phyloP scores from a whole-genome alignment of 2,797 vertebrate genomes.

The Mormyrops boulengeri region DNA sequence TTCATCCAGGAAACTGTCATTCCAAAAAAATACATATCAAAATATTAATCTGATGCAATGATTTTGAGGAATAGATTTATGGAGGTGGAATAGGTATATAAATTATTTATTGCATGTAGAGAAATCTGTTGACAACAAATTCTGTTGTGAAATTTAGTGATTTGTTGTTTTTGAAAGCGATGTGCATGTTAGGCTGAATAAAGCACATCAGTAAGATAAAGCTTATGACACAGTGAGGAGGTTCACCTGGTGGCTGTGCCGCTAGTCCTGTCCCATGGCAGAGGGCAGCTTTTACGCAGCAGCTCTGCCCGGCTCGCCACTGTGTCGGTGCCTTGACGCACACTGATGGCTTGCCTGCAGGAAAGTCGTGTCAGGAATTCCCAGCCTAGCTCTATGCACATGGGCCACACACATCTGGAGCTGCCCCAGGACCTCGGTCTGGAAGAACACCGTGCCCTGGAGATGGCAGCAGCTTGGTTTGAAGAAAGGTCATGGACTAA shows the following conservation, averaged over 20 bases:
- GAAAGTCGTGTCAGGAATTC: constrained; percentile 57
- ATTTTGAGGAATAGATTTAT: neutral
- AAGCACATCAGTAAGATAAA: neutral
- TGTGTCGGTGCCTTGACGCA: constrained; percentile 17
- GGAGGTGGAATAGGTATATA: neutral
- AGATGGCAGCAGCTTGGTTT: constrained; percentile 49
- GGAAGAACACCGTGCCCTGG: constrained; percentile 46
- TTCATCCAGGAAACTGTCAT: neutral
- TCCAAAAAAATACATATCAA: neutral
- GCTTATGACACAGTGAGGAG: neutral
- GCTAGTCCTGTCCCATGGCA: constrained; percentile 25
- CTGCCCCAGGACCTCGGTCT: constrained; percentile 37
- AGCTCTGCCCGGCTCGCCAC: neutral
- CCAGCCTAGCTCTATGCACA: constrained; percentile 52
- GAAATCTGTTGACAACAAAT: neutral
- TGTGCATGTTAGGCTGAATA: neutral
- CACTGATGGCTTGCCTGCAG: constrained; percentile 46
- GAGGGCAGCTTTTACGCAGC: neutral
- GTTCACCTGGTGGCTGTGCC: neutral
- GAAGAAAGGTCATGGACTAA: constrained; percentile 41
- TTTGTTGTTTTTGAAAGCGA: neutral
- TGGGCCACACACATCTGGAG: constrained; percentile 56
- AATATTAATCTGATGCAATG: neutral
- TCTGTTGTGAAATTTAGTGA: neutral
- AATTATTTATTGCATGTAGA: neutral